Conservation (phyloP, 2,113 vertebrate species). For the Jacana jacana region DNA sequence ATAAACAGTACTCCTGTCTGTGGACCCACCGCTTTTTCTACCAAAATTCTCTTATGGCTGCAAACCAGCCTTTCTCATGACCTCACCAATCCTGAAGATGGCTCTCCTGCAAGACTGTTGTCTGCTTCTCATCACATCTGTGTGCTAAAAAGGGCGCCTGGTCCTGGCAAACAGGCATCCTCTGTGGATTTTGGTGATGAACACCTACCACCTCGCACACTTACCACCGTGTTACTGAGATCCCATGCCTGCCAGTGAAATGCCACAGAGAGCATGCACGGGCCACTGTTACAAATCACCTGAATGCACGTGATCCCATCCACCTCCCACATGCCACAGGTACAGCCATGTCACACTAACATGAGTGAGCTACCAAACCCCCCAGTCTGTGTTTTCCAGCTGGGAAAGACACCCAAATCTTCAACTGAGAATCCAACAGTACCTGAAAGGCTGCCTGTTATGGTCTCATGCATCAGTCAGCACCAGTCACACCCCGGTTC, state of each 20-base stretch:
- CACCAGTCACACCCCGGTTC: not conserved
- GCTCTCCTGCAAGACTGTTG: not conserved
- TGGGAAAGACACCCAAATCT: not conserved
- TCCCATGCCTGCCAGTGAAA: not conserved
- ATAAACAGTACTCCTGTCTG: not conserved
- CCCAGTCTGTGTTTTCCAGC: not conserved
- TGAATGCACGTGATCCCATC: not conserved
- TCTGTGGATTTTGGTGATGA: not conserved
- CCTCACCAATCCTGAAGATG: fast-evolving
- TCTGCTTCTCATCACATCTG: not conserved
- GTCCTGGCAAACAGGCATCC: not conserved
- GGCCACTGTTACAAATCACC: fast-evolving
- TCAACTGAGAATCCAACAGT: not conserved
- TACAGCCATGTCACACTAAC: fast-evolving
- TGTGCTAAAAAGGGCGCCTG: not conserved
- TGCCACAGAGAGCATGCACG: not conserved
- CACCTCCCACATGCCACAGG: fast-evolving
- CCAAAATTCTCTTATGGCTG: fast-evolving
- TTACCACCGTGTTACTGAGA: fast-evolving
- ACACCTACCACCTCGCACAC: not conserved
- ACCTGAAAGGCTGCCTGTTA: not conserved
- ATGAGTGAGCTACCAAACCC: not conserved
- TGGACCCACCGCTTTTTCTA: not conserved
- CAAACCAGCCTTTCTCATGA: not conserved
- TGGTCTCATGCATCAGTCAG: not conserved